Evolutionary conservation across 1,140 invertebrate genomes (phyloP), one percentile per base, ranked within the genome.

Genomic region (Leptoteleia sp.): DNA sequence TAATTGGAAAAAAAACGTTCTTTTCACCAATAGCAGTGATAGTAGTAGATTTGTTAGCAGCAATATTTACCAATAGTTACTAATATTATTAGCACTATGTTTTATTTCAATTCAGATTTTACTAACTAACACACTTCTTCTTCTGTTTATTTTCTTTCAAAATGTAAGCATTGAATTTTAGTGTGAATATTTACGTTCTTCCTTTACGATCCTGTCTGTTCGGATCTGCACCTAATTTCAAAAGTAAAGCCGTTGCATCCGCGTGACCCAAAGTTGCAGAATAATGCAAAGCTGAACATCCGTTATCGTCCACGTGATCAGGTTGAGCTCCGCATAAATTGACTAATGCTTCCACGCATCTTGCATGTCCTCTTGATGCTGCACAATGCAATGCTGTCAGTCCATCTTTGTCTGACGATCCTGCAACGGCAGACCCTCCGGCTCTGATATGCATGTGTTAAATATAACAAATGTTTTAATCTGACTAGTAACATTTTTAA

Each of bases 241-340:
- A 90, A 17, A 99, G 89, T 0, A 96, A 90, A n/a, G 95, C 93
- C 0, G 97, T 98, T 33, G 96, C 96, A 84, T 99, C 96, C 0
- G 96, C 95, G 85, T 99, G 98, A 0, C 98, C 97, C 43, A 99
- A 90, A 0, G 97, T 98, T 0, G 97, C 96, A 1, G 98, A 95
- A 86, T 99, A 99, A 87, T 99, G 99, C 1, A 99, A 87, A 0
- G 98, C 95, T 0, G 98, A 98, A 84, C 98, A 99, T 0, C 97
- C 96, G 82, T 98, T 97, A 8, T 93, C 93, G 85, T 99, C 97
- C 0, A 92, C 90, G 15, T 89, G 87, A 61, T 98, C 96, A 0
- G 96, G 94, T 8, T 95, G 93, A 1, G 95, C 94, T 0, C 95
- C 95, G 82, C 96, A 98, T 0, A 98, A 89, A n/a, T 94, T 95